Evolutionary conservation across 1,140 invertebrate species (phyloP).

Genomic region (Vanessa tameamea): DNA sequence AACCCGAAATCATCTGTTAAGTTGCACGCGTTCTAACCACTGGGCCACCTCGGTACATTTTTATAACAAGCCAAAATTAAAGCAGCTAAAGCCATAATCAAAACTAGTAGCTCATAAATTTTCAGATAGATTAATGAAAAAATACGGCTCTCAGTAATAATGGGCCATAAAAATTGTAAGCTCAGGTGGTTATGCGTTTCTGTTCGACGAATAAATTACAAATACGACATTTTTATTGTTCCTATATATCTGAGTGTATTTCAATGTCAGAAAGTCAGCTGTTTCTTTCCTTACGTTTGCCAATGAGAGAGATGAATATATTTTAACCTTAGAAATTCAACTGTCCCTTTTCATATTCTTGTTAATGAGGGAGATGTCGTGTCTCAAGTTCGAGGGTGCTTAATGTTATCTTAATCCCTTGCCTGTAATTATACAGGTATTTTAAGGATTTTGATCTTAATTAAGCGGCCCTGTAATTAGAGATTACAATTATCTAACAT

Average conservation of each 20-base stretch:
- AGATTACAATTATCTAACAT: constrained; percentile 40
- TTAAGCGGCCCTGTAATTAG: constrained; percentile 49
- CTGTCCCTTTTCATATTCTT: constrained; percentile 8
- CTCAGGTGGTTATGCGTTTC: constrained; percentile 43
- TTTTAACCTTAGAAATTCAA: constrained; percentile 16
- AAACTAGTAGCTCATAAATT: constrained; percentile 34
- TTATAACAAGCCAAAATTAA: neutral
- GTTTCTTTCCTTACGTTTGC: constrained; percentile 11
- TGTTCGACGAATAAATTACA: constrained; percentile 48
- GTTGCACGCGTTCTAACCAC: too few species aligned
- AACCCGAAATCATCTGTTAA: too few species aligned
- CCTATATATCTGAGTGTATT: constrained; percentile 13
- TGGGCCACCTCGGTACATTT: neutral
- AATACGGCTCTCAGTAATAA: constrained; percentile 44
- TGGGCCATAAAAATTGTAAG: constrained; percentile 52
- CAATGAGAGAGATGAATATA: constrained; percentile 12
- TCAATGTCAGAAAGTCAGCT: constrained; percentile 11
- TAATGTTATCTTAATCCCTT: constrained; percentile 24
- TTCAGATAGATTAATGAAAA: constrained; percentile 38
- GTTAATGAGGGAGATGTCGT: constrained; percentile 11
- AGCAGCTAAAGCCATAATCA: neutral
- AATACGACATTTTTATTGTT: constrained; percentile 33
- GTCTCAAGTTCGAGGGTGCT: constrained; percentile 30
- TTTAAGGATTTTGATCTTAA: constrained; percentile 46
- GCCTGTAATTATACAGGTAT: constrained; percentile 36